Base-by-base conservation (phyloP, 2,113 vertebrate species). In the Micronycteris hirsuta region DNA sequence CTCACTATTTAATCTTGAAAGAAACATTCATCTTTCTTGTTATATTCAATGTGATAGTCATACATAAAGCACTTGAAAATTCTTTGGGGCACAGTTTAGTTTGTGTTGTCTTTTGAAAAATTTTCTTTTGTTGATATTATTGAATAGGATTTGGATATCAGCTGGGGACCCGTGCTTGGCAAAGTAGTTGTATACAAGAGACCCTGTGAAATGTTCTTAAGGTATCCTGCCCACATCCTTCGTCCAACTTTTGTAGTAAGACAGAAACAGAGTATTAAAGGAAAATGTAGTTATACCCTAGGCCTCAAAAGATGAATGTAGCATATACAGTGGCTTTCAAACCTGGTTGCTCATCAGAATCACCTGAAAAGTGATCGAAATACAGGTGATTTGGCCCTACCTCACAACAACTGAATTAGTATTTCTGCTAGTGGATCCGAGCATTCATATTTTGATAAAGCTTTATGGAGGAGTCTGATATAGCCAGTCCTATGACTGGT, bases 51-150 rank as follows among this genome's bases (percentile, higher is more conserved):
- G 3, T 88, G 73, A 41, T 90, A 26, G 61, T 95, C 78, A 81
- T 92, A 94, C 11, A 41, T 71, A 87, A 94, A 90, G 45, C 33
- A 49, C 74, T 89, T 93, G 61, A 74, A 96, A 94, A 91, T 96
- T 87, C 58, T 91, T 81, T 9, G 45, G 89, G 36, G 14, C 28
- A 90, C 38, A 86, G 36, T 85, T 88, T 94, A 95, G 17, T 93
- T 96, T 96, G 33, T 90, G 22, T 26, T 91, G 49, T 16, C 67
- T 94, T 97, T 95, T 89, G 58, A 54, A 82, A 89, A 77, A 11
- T 94, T 92, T 95, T 61, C 52, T 94, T 95, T 70, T 95, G 31
- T 92, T 96, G 52, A 63, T 52, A 56, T 9, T 76, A 19, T 71
- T 93, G 43, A 89, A 41, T 93, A 65, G 45, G 94, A 84, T 43